A percentile compares a stretch with the other conserved stretches of the same genome.
phyloP scores from a whole-genome alignment of 2,797 vertebrate genomes.

The Astyanax mexicanus region DNA sequence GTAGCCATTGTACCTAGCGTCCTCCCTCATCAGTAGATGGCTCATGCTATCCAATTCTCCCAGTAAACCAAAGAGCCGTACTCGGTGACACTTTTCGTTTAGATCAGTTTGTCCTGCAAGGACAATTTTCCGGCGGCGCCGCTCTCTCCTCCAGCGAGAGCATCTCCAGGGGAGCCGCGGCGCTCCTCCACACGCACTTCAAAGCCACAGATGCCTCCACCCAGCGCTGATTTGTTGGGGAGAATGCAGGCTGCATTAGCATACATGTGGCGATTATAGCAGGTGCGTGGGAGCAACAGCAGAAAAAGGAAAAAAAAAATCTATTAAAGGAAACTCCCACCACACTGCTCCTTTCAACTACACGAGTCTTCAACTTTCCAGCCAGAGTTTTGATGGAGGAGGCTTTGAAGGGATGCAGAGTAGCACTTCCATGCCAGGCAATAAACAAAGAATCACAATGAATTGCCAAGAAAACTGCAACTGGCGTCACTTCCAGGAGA shows the following conservation, averaged over 20 bases:
- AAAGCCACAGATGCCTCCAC: constrained; percentile 45
- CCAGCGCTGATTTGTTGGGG: constrained; percentile 38
- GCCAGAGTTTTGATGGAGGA: constrained; percentile 24
- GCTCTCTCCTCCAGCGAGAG: constrained; percentile 23
- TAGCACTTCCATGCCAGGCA: constrained; percentile 3
- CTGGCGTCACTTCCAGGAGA: neutral
- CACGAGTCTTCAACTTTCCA: constrained; percentile 48
- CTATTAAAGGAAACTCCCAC: constrained; percentile 53
- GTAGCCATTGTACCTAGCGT: constrained; percentile 46
- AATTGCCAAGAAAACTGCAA: neutral
- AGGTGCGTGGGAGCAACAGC: constrained; percentile 49
- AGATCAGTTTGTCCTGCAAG: constrained; percentile 55
- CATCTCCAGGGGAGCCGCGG: constrained; percentile 34
- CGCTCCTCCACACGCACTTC: constrained; percentile 46
- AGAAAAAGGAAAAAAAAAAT: constrained; percentile 41
- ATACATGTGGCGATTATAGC: constrained; percentile 52
- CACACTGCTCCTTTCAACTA: constrained; percentile 38
- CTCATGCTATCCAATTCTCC: constrained; percentile 44
- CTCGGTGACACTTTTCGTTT: constrained; percentile 50
- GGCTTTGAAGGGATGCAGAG: constrained; percentile 16
- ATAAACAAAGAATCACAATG: constrained; percentile 18
- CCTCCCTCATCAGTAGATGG: constrained; percentile 35
- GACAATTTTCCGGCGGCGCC: constrained; percentile 52
- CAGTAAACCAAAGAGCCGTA: constrained; percentile 29
- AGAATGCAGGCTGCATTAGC: constrained; percentile 50